Evolutionary conservation across 1,140 invertebrate genomes (phyloP), one percentile per base, ranked within the genome.

Genomic region (Ips typographus): DNA sequence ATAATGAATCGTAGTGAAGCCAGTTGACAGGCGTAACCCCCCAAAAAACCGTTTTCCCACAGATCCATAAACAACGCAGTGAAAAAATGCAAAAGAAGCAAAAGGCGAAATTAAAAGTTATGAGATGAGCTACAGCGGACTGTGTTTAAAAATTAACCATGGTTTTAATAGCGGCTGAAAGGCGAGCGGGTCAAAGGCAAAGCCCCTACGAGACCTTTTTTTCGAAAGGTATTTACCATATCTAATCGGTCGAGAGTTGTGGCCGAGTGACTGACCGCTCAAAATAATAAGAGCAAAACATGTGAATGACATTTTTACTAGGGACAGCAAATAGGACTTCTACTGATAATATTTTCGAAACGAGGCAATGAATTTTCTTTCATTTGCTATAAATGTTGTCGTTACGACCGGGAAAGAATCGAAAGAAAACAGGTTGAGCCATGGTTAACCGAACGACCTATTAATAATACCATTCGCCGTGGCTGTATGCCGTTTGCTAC

Each of bases 111-210:
- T 65, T 65, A 65, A 65, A 65, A 65, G 51, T 66, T 57, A 42
- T 49, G 56, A 66, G 64, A 66, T 66, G 64, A 65, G 63, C 52
- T 65, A 42, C 63, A 44, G 64, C 53, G 40, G 55, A 57, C 64
- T 66, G 64, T 66, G 58, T 66, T 66, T 66, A 66, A 66, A 66
- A 66, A 66, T 66, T 66, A 66, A 66, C 64, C 64, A 66, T 66
- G 64, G 64, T 58, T 66, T 66, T 66, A 66, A 66, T 43, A 66
- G 64, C 64, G 64, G 53, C 53, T 55, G 37, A 49, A 44, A 60
- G 42, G 38, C 40, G 64, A 66, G 36, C 64, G 64, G 64, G 64
- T 66, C 64, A 66, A 66, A 66, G 64, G 64, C 64, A 66, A 66
- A 66, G 64, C 64, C 37, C 64, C 64, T 66, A 66, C 43, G 64